phyloP scores from a whole-genome alignment of 2,797 vertebrate species.

The Alauda arvensis region DNA sequence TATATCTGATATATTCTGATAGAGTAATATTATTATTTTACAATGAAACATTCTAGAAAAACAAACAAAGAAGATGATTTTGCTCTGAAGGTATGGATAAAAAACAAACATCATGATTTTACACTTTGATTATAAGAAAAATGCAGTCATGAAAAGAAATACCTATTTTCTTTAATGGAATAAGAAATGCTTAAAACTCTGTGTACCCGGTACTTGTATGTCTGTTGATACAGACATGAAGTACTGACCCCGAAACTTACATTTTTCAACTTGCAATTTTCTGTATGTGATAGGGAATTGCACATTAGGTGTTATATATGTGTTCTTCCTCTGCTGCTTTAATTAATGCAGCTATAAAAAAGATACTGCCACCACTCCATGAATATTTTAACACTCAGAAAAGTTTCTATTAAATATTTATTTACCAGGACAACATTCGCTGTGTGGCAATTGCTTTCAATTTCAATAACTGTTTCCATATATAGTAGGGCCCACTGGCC shows the following conservation, averaged over 20 bases:
- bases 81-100: slow-evolving; percentile 25
- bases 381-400: neutral
- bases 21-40: slow-evolving; percentile 58
- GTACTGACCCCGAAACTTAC: neutral
- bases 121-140: neutral
- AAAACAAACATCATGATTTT: slow-evolving; percentile 17
- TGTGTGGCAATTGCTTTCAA: neutral
- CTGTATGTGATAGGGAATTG: neutral
- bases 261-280: neutral
- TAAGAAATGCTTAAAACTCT: neutral
- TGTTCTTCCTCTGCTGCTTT: neutral
- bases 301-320: neutral
- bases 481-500: neutral
- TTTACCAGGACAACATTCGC: neutral
- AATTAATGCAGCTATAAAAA: slow-evolving; percentile 3
- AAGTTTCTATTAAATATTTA: neutral
- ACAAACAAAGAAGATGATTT: neutral
- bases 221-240: neutral
- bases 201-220: neutral
- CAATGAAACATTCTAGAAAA: slow-evolving; percentile 42
- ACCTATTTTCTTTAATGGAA: slow-evolving; percentile 2
- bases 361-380: neutral
- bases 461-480: neutral
- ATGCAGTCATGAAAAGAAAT: neutral
- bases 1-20: slow-evolving; percentile 50